phyloP scores from a whole-genome alignment of 2,888 invertebrate genomes.

The Cheilosia soror region DNA sequence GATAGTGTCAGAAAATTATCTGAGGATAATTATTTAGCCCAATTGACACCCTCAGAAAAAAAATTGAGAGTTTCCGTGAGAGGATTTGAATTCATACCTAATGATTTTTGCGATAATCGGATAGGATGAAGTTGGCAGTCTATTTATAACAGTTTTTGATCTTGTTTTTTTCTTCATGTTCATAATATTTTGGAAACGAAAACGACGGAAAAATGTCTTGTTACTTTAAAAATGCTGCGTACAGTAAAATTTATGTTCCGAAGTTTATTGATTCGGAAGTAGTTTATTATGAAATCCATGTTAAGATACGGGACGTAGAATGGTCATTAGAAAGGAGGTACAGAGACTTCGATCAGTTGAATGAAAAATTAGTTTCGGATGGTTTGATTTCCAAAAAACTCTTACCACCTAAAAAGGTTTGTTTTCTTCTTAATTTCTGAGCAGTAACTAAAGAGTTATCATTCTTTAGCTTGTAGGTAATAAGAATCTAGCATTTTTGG shows the following conservation, averaged over 20 bases:
- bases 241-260: conserved; percentile 88
- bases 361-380: conserved; percentile 91
- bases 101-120: too few species aligned
- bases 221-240: conserved; percentile 88
- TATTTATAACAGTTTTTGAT: too few species aligned
- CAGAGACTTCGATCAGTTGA: conserved; percentile 94
- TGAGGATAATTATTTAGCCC: too few species aligned
- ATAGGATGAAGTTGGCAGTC: too few species aligned
- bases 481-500: conserved; percentile 93
- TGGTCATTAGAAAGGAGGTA: conserved; percentile 95
- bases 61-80: too few species aligned
- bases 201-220: conserved; percentile 87
- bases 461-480: conserved; percentile 89
- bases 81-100: too few species aligned
- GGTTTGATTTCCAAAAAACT: conserved; percentile 93
- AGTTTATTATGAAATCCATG: conserved; percentile 89
- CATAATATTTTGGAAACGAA: neutral
- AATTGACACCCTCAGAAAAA: too few species aligned
- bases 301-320: conserved; percentile 87
- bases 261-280: conserved; percentile 86
- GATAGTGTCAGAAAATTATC: too few species aligned
- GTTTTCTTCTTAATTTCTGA: neutral
- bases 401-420: conserved; percentile 94
- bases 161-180: too few species aligned
- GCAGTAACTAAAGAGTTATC: neutral